Conservation (phyloP, 2,888 invertebrate species). For the Punctoribates punctum region DNA sequence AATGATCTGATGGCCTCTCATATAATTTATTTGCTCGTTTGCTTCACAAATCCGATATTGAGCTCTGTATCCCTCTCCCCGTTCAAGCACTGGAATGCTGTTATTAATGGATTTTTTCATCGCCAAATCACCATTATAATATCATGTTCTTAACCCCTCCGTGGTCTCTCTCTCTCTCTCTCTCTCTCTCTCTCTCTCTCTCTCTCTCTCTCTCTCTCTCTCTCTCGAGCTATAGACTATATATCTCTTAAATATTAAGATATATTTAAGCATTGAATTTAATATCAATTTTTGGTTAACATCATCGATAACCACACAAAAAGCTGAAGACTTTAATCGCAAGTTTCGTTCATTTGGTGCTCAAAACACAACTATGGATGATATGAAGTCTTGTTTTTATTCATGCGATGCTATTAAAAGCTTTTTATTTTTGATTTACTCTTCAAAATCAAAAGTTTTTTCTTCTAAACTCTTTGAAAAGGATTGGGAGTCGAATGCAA, state of each 20-base stretch:
- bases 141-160: slow-evolving; percentile 35
- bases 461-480: too few species aligned
- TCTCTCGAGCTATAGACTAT: too few species aligned
- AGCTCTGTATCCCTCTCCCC: neutral
- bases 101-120: slow-evolving; percentile 35
- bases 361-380: neutral
- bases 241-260: neutral
- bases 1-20: slow-evolving; percentile 36
- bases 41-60: slow-evolving; percentile 30
- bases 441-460: too few species aligned
- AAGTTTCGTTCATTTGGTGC: too few species aligned
- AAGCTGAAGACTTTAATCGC: neutral
- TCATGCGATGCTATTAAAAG: neutral
- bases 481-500: too few species aligned
- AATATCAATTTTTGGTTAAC: slow-evolving; percentile 30
- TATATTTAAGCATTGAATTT: slow-evolving; percentile 30
- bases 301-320: slow-evolving; percentile 25
- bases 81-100: slow-evolving; percentile 16
- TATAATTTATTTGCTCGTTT: slow-evolving; percentile 32
- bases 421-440: neutral
- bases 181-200: slow-evolving; percentile 36
- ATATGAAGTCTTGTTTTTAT: neutral
- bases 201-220: slow-evolving; percentile 41
- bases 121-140: slow-evolving; percentile 24
- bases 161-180: too few species aligned